Percentiles rank a stretch among this genome's conserved stretches.
Evolutionary conservation across 2,113 vertebrate genomes (phyloP).

Genomic region (Scophthalmus maximus): DNA sequence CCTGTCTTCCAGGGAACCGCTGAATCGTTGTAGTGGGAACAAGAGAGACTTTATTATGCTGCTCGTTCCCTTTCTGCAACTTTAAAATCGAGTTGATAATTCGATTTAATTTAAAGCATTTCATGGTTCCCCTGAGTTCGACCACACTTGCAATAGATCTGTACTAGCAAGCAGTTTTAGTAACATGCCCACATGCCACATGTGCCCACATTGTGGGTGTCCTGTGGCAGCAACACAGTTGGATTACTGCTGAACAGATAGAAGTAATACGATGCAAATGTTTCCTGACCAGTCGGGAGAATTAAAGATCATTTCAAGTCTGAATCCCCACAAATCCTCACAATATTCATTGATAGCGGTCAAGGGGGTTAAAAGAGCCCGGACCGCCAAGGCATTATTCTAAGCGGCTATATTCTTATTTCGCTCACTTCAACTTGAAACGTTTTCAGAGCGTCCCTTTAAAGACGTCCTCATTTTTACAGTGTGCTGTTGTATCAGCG

Average conservation of each 20-base stretch:
- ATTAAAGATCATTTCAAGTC: not conserved
- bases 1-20: slow-evolving; percentile 1
- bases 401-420: not conserved
- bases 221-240: slow-evolving; percentile 17
- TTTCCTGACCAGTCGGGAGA: not conserved
- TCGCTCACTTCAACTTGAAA: not conserved
- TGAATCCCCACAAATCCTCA: not conserved
- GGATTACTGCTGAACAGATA: slow-evolving; percentile 10
- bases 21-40: slow-evolving; percentile 9
- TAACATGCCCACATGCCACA: slow-evolving; percentile 27
- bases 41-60: slow-evolving; percentile 8
- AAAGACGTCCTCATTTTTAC: slow-evolving; percentile 34
- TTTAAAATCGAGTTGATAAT: not conserved
- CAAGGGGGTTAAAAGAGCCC: not conserved
- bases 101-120: slow-evolving; percentile 1
- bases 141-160: slow-evolving; percentile 1
- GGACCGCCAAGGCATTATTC: no score
- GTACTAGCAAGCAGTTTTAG: slow-evolving; percentile 28
- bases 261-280: not conserved
- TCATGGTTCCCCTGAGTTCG: not conserved
- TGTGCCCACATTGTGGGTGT: slow-evolving; percentile 34
- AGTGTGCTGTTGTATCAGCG: slow-evolving; percentile 40
- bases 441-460: slow-evolving; percentile 8
- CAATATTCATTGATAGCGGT: not conserved
- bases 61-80: no score